These are phyloP conservation scores for Clivina fossor DNA, from an alignment of 2,888 invertebrate genomes.

Conservation along the genomic window DNA sequence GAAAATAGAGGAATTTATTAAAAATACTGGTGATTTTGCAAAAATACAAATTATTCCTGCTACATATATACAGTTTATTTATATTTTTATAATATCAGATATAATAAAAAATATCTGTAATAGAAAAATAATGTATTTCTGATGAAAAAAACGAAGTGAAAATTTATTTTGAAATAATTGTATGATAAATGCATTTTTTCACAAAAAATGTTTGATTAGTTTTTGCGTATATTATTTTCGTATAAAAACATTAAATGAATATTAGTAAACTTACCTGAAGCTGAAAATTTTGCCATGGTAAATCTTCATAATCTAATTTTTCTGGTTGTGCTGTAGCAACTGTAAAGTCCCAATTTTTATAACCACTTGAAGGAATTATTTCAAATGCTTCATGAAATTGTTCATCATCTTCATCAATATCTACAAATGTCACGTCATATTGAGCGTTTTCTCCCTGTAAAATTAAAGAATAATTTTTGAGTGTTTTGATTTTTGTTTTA, in stretches of 20 bases:
- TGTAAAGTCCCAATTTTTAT: slow-evolving; percentile 60
- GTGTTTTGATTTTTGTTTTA: too few relatives aligned
- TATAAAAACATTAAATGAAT: too few relatives aligned
- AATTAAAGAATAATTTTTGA: too few relatives aligned
- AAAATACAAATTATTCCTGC: too few relatives aligned
- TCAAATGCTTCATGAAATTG: slow-evolving; percentile 56
- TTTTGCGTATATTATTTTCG: too few relatives aligned
- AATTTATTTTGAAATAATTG: too few relatives aligned
- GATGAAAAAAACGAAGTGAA: too few relatives aligned
- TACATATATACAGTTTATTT: too few relatives aligned
- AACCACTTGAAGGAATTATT: slow-evolving; percentile 63
- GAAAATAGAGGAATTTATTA: too few relatives aligned
- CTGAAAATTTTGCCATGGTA: slow-evolving; percentile 54
- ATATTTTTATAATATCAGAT: too few relatives aligned
- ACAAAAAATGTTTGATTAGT: too few relatives aligned
- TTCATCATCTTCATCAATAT: slow-evolving; percentile 35
- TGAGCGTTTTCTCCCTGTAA: slow-evolving; percentile 62
- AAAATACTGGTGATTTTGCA: too few relatives aligned
- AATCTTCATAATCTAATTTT: slow-evolving; percentile 62
- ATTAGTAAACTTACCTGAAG: slow-evolving; percentile 1
- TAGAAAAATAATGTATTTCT: slow-evolving; percentile 11
- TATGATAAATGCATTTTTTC: background rate
- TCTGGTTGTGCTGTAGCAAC: slow-evolving; percentile 59
- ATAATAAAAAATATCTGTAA: background rate
- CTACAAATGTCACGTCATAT: slow-evolving; percentile 46